Evolutionary conservation across 1,140 invertebrate species (phyloP), one percentile per base, ranked within the genome.

Genomic region (Berghia stephanieae): DNA sequence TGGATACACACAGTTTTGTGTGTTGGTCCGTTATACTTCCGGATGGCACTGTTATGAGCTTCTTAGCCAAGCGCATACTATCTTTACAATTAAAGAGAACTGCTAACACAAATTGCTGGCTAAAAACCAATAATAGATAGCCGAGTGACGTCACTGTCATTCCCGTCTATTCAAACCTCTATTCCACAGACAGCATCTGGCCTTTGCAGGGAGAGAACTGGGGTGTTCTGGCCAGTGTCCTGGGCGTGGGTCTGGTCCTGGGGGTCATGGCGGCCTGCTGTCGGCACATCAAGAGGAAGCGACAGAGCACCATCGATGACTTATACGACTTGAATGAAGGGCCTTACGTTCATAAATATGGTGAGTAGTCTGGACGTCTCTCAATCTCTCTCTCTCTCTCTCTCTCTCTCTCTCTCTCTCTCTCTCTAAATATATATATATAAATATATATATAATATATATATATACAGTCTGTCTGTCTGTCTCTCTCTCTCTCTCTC

Each of bases 281-380:
- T 49, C 72, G 79, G 21, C 77, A 75, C 55, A 75, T 78, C 24
- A 52, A 69, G 0, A 34, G 42, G 18, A 74, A 72, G 24, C 60
- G 73, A 0, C 24, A 60, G 13, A 70, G 73, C 43, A 43, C 77
- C 1, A 27, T 78, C 16, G 79, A 80, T 42, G 79, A 80, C 24
- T 36, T 80, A n/a, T 80, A 80, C 49, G 79, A 80, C 21, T 46
- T 80, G 3, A 78, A 80, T 42, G 73, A 78, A 60, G 79, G 79
- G 4, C 79, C 79, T 76, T 78, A 78, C 49, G 79, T 80, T 6
- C 77, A 78, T 40, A 80, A 80, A 71, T 80, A 80, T 36, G 79
- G 79, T 80, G 74, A 18, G 70, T n/a, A n/a, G n/a, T n/a, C n/a
- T n/a, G n/a, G n/a, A n/a, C n/a, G n/a, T n/a, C n/a, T n/a, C 31